Conservation (phyloP, 2,797 vertebrate species). For the Gymnocypris eckloni region DNA sequence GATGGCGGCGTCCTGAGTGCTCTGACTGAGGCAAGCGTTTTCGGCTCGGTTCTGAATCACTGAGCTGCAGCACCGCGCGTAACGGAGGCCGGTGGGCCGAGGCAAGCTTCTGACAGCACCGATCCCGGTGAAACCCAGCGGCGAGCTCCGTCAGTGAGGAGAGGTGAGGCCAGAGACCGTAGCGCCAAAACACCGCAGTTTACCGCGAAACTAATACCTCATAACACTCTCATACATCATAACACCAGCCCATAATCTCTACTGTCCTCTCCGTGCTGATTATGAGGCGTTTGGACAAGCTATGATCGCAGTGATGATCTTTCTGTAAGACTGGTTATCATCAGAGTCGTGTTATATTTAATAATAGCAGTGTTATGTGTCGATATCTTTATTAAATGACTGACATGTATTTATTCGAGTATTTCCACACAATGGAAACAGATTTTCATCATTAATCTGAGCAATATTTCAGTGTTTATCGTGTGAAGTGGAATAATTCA, state of each 20-base stretch:
- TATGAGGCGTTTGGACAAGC: background rate
- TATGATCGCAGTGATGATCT: too few relatives aligned
- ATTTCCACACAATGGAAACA: background rate
- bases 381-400: background rate
- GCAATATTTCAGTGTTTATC: background rate
- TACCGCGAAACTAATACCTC: too few relatives aligned
- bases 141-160: slow-evolving; percentile 11
- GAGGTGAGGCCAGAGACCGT: slow-evolving; percentile 5
- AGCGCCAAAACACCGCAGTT: background rate
- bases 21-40: slow-evolving; percentile 71
- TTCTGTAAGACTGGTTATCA: background rate
- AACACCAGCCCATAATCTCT: background rate
- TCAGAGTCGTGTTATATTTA: background rate
- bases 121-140: slow-evolving; percentile 73
- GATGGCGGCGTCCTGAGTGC: slow-evolving; percentile 93
- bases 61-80: slow-evolving; percentile 64
- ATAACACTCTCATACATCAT: too few relatives aligned
- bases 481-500: background rate
- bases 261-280: background rate
- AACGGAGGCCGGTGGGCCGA: slow-evolving; percentile 80
- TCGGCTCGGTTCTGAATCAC: slow-evolving; percentile 68
- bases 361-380: background rate
- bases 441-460: background rate
- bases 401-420: background rate
- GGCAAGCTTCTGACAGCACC: slow-evolving; percentile 67